A percentile compares a stretch with the other conserved stretches of the same genome.
Evolutionary conservation across 2,113 vertebrate species (phyloP).

Genomic region (Cheilinus undulatus): DNA sequence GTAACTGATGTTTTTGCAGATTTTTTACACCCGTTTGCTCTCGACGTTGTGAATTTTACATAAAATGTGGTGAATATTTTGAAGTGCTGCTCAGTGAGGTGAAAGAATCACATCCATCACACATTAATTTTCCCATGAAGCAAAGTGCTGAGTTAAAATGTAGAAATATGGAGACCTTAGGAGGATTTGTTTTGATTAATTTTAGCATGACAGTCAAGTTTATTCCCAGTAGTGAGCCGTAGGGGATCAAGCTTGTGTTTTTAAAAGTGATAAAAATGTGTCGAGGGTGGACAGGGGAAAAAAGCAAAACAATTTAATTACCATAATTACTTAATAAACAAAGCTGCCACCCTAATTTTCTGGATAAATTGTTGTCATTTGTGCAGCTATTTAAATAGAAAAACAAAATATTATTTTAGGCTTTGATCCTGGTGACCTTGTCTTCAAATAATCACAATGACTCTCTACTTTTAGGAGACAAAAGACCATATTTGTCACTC

Average conservation of each 20-base stretch:
- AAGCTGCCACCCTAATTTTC: constrained; percentile 3
- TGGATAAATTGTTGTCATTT: background rate
- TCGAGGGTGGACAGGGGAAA: constrained; percentile 6
- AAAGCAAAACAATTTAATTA: constrained; percentile 25
- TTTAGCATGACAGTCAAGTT: constrained; percentile 20
- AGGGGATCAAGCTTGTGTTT: constrained; percentile 2
- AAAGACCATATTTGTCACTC: constrained; percentile 93
- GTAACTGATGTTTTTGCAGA: constrained; percentile 12
- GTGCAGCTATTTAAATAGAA: background rate
- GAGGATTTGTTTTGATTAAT: constrained; percentile 20
- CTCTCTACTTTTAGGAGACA: constrained; percentile 89
- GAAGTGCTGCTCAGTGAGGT: constrained; percentile 18
- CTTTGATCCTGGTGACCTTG: background rate
- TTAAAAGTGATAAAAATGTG: constrained; percentile 22
- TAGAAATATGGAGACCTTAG: constrained; percentile 5
- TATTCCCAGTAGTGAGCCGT: constrained; percentile 14
- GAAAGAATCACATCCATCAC: constrained; percentile 33
- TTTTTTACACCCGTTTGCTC: background rate
- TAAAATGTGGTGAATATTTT: constrained; percentile 37
- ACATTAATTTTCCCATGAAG: constrained; percentile 4
- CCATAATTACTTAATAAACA: constrained; percentile 18
- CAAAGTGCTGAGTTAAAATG: constrained; percentile 13
- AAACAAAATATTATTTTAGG: background rate
- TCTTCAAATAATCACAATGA: constrained; percentile 33
- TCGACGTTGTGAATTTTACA: constrained; percentile 6